Conservation (phyloP, 2,113 vertebrate species). For the Melanocharis versteri region DNA sequence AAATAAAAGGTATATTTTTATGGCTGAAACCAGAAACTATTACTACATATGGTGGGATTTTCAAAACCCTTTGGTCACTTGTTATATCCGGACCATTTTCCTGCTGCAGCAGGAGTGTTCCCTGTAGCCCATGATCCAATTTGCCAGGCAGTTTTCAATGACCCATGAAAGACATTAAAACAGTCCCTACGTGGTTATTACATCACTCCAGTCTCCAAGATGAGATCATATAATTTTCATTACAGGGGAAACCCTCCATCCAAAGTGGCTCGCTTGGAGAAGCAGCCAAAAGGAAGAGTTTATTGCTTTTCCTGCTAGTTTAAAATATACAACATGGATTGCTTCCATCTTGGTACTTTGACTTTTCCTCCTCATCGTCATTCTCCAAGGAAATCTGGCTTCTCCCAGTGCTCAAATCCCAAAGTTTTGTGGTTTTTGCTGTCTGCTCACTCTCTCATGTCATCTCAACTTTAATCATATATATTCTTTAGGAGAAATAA, state of each 20-base stretch:
- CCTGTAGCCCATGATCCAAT: not conserved
- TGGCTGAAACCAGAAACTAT: not conserved
- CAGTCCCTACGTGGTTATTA: conserved; percentile 1
- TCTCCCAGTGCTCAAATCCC: not conserved
- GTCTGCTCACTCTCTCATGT: not conserved
- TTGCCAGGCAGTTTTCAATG: conserved; percentile 5
- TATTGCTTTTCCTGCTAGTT: not conserved
- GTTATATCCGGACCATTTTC: not conserved
- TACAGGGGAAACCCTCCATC: not conserved
- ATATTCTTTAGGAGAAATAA: not conserved
- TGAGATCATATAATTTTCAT: not conserved
- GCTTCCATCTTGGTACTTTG: not conserved
- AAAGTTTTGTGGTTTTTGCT: not conserved
- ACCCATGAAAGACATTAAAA: not conserved
- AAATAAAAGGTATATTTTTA: not conserved
- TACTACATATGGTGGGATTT: not conserved
- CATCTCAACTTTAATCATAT: not conserved
- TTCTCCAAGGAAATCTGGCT: not conserved
- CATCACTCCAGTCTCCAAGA: not conserved
- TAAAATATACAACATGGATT: not conserved
- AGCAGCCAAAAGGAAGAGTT: not conserved
- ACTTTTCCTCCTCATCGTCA: not conserved
- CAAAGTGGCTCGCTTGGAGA: not conserved
- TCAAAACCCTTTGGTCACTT: not conserved
- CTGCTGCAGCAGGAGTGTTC: not conserved